A percentile compares a stretch with the other conserved stretches of the same genome.
Conservation (phyloP, 2,888 invertebrate genomes). For the Harpalus rufipes region DNA sequence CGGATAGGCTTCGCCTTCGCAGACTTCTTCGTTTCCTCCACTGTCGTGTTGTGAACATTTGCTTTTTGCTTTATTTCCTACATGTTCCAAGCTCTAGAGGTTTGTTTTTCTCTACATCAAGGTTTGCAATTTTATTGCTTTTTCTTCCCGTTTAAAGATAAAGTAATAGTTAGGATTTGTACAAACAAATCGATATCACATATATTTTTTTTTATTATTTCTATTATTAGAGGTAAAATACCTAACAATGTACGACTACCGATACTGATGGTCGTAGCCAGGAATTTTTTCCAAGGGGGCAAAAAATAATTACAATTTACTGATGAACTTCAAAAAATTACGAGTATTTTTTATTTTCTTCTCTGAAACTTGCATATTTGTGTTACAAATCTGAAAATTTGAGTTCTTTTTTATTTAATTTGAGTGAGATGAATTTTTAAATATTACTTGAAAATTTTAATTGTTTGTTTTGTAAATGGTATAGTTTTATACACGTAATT, state of each 20-base stretch:
- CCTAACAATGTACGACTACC: not conserved
- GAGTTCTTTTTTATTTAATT: no score
- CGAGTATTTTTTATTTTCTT: no score
- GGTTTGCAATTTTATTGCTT: constrained; percentile 21
- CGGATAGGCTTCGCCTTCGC: constrained; percentile 16
- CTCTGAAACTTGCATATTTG: no score
- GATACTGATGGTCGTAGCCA: no score
- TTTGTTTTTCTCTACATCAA: constrained; percentile 25
- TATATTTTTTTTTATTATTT: not conserved
- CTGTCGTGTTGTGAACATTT: not conserved
- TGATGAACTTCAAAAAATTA: no score
- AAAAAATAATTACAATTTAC: no score
- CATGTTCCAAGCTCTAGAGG: constrained; percentile 15
- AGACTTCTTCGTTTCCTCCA: not conserved
- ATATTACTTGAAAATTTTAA: no score
- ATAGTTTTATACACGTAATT: no score
- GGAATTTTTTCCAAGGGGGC: no score
- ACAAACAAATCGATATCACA: not conserved
- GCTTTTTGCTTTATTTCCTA: not conserved
- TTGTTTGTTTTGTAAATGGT: no score
- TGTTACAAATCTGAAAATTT: no score
- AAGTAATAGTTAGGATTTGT: constrained; percentile 39
- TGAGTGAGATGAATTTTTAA: no score
- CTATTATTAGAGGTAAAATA: not conserved
- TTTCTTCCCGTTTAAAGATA: constrained; percentile 15